Evolutionary conservation across 2,888 invertebrate genomes (phyloP).

Genomic region (Itoplectis maculator): DNA sequence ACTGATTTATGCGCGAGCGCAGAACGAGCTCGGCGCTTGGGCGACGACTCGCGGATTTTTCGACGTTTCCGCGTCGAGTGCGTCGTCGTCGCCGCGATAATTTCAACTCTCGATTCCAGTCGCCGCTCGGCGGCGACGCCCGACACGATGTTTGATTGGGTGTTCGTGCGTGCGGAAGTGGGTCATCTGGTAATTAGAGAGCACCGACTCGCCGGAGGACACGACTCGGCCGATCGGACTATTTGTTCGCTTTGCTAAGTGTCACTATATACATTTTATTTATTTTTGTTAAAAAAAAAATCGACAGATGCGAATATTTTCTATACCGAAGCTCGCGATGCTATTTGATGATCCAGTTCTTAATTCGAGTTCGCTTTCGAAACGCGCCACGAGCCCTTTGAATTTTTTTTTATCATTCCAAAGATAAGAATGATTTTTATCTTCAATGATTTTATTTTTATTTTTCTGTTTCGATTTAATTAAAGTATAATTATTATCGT

Average conservation of each 20-base stretch:
- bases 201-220: conserved; percentile 40
- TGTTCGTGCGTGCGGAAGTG: conserved; percentile 64
- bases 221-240: conserved; percentile 43
- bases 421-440: too few relatives aligned
- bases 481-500: too few relatives aligned
- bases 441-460: too few relatives aligned
- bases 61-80: conserved; percentile 58
- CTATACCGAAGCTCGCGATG: background rate
- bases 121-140: too few relatives aligned
- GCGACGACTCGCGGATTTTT: conserved; percentile 52
- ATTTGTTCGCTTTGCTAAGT: conserved; percentile 53
- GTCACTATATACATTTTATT: conserved; percentile 16
- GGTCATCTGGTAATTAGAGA: conserved; percentile 67
- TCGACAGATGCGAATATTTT: conserved; percentile 41
- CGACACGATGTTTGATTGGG: conserved; percentile 62
- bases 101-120: conserved; percentile 63
- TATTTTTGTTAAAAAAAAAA: too few relatives aligned
- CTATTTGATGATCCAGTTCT: conserved; percentile 6
- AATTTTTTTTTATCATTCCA: background rate
- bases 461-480: too few relatives aligned
- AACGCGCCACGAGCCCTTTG: conserved; percentile 17
- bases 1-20: conserved; percentile 57
- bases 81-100: conserved; percentile 59
- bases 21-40: conserved; percentile 4
- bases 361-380: conserved; percentile 21